These are phyloP conservation scores for Gymnopithys bicolor DNA, from an alignment of 2,797 vertebrate genomes.

Conservation along the genomic window DNA sequence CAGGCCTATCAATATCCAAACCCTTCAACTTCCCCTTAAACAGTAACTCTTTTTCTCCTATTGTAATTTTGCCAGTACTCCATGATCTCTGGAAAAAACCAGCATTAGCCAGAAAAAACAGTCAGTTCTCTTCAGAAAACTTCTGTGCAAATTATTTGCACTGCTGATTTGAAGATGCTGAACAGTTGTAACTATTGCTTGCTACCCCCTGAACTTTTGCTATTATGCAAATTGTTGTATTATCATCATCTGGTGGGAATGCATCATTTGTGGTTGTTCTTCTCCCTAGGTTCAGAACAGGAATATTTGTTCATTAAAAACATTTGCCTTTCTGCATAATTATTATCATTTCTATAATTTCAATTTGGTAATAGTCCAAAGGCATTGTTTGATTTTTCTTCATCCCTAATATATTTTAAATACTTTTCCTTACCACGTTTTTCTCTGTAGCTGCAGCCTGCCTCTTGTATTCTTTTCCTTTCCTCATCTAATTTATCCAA, in stretches of 20 bases:
- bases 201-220: not conserved
- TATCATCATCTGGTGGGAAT: conserved; percentile 16
- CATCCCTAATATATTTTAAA: conserved; percentile 24
- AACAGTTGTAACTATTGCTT: not conserved
- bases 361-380: conserved; percentile 33
- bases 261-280: conserved; percentile 7
- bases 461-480: not conserved
- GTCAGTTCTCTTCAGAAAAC: not conserved
- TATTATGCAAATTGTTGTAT: conserved; percentile 18
- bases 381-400: not conserved
- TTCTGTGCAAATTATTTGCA: not conserved
- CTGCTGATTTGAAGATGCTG: not conserved
- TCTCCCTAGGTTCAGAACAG: conserved; percentile 15
- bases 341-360: conserved; percentile 39
- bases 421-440: not conserved
- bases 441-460: not conserved
- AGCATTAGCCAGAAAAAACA: not conserved
- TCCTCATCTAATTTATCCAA: conserved; percentile 35
- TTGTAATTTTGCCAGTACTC: not conserved
- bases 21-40: not conserved
- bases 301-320: conserved; percentile 41
- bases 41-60: not conserved
- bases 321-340: conserved; percentile 45
- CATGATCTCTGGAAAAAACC: not conserved
- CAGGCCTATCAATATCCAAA: not conserved